Percentiles rank a stretch among this genome's conserved stretches.
Evolutionary conservation across 2,888 invertebrate genomes (phyloP).

Genomic region (Pterostichus niger): DNA sequence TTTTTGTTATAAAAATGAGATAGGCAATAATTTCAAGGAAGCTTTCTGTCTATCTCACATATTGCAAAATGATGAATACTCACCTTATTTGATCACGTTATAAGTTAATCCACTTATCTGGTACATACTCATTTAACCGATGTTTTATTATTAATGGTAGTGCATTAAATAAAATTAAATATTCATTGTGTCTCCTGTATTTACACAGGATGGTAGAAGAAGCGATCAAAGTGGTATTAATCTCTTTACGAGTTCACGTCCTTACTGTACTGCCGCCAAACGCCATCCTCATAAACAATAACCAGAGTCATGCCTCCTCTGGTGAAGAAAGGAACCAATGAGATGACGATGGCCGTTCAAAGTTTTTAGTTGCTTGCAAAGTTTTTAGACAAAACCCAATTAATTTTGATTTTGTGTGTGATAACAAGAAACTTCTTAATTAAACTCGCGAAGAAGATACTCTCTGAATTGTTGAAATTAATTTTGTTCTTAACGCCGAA

Average conservation of each 20-base stretch:
- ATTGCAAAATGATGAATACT: no score
- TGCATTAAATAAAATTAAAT: constrained; percentile 10
- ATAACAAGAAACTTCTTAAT: constrained; percentile 64
- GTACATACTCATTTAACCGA: neutral
- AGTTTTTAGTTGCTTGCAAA: constrained; percentile 51
- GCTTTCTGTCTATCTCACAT: no score
- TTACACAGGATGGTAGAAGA: neutral
- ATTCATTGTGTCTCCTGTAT: constrained; percentile 6
- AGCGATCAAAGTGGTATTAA: neutral
- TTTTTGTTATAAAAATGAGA: no score
- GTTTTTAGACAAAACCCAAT: constrained; percentile 45
- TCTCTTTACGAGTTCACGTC: neutral
- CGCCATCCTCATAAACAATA: constrained; percentile 26
- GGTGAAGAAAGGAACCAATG: constrained; percentile 24
- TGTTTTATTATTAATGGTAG: constrained; percentile 9
- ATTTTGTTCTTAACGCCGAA: constrained; percentile 39
- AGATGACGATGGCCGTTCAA: constrained; percentile 31
- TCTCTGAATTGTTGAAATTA: constrained; percentile 55
- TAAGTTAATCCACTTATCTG: no score
- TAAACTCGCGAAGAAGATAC: constrained; percentile 55
- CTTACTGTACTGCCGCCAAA: neutral
- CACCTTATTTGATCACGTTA: no score
- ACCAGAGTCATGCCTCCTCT: constrained; percentile 8
- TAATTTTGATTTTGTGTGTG: constrained; percentile 63
- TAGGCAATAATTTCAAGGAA: no score